phyloP scores from a whole-genome alignment of 2,888 invertebrate species.

The Drosophila meridiana region DNA sequence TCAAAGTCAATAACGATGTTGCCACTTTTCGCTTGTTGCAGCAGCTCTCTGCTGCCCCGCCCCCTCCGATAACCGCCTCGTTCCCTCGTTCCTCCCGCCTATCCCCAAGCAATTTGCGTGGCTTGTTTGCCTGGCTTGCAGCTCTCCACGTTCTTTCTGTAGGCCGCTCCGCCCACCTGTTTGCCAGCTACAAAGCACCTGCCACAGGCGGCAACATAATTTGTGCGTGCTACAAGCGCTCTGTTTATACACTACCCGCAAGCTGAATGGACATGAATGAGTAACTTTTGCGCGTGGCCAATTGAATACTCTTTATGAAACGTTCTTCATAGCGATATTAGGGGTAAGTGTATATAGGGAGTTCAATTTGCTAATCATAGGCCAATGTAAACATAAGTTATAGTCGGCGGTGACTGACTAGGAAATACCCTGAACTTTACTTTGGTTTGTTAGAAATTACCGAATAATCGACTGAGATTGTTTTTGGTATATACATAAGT shows the following conservation, averaged over 20 bases:
- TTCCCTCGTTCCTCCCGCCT: neutral
- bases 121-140: constrained; percentile 25
- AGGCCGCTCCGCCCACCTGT: constrained; percentile 38
- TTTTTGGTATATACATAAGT: too few relatives aligned
- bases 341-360: neutral
- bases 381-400: neutral
- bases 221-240: constrained; percentile 17
- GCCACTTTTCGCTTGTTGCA: constrained; percentile 21
- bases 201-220: constrained; percentile 19
- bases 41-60: constrained; percentile 9
- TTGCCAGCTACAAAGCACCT: constrained; percentile 31
- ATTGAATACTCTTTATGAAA: neutral
- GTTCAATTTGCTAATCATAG: neutral
- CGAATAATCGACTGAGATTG: too few relatives aligned
- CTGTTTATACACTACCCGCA: neutral
- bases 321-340: neutral
- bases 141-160: neutral
- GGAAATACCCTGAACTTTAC: neutral
- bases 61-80: neutral
- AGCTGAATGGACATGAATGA: neutral
- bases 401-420: neutral
- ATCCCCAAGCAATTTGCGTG: constrained; percentile 31
- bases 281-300: neutral
- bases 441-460: neutral
- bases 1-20: constrained; percentile 43